Conservation (phyloP, 2,113 vertebrate genomes). For the Trinectes maculatus region DNA sequence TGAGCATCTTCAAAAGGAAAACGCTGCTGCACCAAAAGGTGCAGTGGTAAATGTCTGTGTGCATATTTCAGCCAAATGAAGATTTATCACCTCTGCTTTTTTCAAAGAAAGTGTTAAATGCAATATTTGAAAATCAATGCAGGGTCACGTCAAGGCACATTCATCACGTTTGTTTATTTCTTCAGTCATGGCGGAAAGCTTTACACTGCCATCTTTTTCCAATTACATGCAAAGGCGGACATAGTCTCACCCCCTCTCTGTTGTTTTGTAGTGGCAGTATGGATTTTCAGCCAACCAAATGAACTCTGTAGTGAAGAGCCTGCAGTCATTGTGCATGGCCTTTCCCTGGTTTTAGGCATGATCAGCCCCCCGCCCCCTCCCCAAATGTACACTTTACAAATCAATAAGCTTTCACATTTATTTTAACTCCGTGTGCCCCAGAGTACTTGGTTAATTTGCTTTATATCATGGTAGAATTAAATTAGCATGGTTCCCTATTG, state of each 20-base stretch:
- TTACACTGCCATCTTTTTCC: slow-evolving; percentile 54
- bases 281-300: slow-evolving; percentile 71
- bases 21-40: not conserved
- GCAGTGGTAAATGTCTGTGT: not conserved
- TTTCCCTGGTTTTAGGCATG: slow-evolving; percentile 33
- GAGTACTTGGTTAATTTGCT: slow-evolving; percentile 53
- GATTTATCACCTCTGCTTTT: slow-evolving; percentile 58
- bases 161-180: slow-evolving; percentile 75
- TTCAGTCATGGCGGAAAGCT: slow-evolving; percentile 37
- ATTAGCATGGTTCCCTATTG: slow-evolving; percentile 28
- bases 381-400: slow-evolving; percentile 64
- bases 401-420: slow-evolving; percentile 74
- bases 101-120: slow-evolving; percentile 59
- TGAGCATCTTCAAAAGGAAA: slow-evolving; percentile 26
- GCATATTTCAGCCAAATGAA: slow-evolving; percentile 44
- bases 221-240: slow-evolving; percentile 61
- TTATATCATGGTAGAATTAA: slow-evolving; percentile 36
- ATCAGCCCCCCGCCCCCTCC: slow-evolving; percentile 24
- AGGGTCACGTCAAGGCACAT: slow-evolving; percentile 61
- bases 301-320: slow-evolving; percentile 54
- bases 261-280: slow-evolving; percentile 55
- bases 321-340: slow-evolving; percentile 45
- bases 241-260: slow-evolving; percentile 30
- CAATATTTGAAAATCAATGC: slow-evolving; percentile 72
- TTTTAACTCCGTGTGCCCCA: slow-evolving; percentile 60